Evolutionary conservation across 1,140 invertebrate species (phyloP).

Genomic region (Cyphomyrmex costatus): DNA sequence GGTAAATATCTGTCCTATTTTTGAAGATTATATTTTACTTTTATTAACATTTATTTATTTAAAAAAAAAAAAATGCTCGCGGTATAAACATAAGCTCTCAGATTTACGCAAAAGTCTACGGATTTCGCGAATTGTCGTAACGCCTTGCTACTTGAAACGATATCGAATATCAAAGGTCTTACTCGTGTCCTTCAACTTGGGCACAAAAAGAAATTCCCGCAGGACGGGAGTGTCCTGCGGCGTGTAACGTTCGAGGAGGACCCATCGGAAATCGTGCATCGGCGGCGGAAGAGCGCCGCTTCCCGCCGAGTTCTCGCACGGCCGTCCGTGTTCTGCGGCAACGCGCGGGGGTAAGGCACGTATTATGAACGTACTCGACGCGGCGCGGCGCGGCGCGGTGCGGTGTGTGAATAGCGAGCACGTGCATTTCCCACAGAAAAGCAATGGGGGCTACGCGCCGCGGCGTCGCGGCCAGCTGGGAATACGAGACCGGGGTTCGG

Average conservation of each 20-base stretch:
- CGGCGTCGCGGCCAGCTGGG: slow-evolving; percentile 75
- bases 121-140: background rate
- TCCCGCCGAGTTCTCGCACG: slow-evolving; percentile 46
- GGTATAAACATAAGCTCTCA: background rate
- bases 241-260: slow-evolving; percentile 13
- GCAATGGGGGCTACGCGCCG: slow-evolving; percentile 76
- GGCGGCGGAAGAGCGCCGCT: slow-evolving; percentile 42
- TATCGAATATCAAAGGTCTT: background rate
- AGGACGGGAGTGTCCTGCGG: background rate
- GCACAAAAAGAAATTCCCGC: background rate
- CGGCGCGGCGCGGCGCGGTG: slow-evolving; percentile 31
- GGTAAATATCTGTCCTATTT: background rate
- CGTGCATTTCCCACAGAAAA: slow-evolving; percentile 86
- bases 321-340: slow-evolving; percentile 67
- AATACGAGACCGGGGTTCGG: slow-evolving; percentile 71
- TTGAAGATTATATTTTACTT: background rate
- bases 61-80: background rate
- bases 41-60: background rate
- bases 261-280: slow-evolving; percentile 48
- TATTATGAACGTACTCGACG: slow-evolving; percentile 68
- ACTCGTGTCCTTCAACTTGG: background rate
- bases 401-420: slow-evolving; percentile 85
- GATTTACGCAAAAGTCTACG: background rate
- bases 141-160: background rate
- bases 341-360: slow-evolving; percentile 64